These are phyloP conservation scores for Oscheius sp. DNA, from an alignment of 2,888 invertebrate genomes.

Conservation along the genomic window DNA sequence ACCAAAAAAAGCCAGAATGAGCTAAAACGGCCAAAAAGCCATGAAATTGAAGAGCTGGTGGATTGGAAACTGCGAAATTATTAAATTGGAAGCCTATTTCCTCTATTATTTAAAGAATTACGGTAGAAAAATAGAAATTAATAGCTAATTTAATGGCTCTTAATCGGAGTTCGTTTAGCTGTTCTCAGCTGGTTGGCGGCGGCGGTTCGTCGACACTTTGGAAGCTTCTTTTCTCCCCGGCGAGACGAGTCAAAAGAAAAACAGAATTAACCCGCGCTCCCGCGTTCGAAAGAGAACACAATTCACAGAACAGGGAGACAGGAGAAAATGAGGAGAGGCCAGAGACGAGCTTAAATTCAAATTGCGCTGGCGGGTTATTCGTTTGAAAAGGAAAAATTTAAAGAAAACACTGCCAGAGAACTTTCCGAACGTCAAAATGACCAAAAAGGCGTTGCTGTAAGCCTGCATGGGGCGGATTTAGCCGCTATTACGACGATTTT, in stretches of 20 bases:
- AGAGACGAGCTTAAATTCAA: slow-evolving; percentile 24
- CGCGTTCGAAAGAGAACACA: too few relatives aligned
- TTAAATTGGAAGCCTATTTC: too few relatives aligned
- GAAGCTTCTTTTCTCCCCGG: too few relatives aligned
- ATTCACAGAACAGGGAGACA: not conserved
- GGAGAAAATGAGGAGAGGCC: slow-evolving; percentile 14
- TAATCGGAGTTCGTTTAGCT: slow-evolving; percentile 9
- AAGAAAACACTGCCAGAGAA: too few relatives aligned
- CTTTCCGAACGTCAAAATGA: not conserved
- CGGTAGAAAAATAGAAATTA: not conserved
- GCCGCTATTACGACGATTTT: too few relatives aligned
- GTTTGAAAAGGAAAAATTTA: not conserved
- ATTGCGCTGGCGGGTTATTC: not conserved
- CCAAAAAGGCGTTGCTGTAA: not conserved
- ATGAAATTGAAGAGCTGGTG: too few relatives aligned
- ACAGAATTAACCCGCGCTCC: slow-evolving; percentile 23
- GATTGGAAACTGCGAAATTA: too few relatives aligned
- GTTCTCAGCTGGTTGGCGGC: not conserved
- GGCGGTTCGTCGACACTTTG: too few relatives aligned
- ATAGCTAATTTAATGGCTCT: not conserved
- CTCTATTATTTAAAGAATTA: not conserved
- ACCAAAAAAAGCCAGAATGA: too few relatives aligned
- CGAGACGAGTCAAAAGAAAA: not conserved
- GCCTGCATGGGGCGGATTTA: not conserved
- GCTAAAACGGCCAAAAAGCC: too few relatives aligned